Evolutionary conservation across 2,797 vertebrate species (phyloP).

Genomic region (Limnodromus scolopaceus): DNA sequence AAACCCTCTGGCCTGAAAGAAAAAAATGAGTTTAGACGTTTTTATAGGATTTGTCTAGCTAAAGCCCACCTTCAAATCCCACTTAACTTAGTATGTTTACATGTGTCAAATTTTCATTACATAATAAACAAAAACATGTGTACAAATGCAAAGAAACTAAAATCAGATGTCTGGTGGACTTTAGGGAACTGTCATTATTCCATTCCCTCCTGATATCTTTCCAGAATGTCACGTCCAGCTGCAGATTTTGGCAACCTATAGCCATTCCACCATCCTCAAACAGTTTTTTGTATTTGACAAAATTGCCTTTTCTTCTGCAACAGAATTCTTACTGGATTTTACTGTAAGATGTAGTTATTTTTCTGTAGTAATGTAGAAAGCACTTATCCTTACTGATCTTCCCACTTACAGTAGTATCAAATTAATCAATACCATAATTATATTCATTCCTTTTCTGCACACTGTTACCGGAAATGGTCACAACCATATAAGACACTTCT

Average conservation of each 20-base stretch:
- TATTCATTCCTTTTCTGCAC: not conserved
- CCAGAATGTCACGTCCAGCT: conserved; percentile 43
- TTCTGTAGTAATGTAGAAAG: not conserved
- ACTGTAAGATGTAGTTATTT: not conserved
- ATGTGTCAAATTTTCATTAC: conserved; percentile 52
- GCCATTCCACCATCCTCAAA: conserved; percentile 5
- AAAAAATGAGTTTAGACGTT: conserved; percentile 36
- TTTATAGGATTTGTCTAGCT: conserved; percentile 46
- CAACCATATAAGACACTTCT: not conserved
- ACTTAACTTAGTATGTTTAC: conserved; percentile 41
- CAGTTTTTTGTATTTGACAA: not conserved
- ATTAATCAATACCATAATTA: not conserved
- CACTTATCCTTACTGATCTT: not conserved
- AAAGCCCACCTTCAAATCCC: conserved; percentile 33
- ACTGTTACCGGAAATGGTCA: not conserved
- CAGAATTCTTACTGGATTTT: not conserved
- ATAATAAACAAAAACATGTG: conserved; percentile 60
- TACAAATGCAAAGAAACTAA: conserved; percentile 43
- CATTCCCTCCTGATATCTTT: conserved; percentile 30
- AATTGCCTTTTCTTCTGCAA: not conserved
- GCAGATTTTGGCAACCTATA: conserved; percentile 32
- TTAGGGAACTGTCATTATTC: conserved; percentile 22
- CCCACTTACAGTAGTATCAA: not conserved
- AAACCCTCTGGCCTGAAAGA: conserved; percentile 41
- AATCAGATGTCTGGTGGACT: conserved; percentile 19